Conservation (phyloP, 2,113 vertebrate genomes). For the Paedocypris sp. region DNA sequence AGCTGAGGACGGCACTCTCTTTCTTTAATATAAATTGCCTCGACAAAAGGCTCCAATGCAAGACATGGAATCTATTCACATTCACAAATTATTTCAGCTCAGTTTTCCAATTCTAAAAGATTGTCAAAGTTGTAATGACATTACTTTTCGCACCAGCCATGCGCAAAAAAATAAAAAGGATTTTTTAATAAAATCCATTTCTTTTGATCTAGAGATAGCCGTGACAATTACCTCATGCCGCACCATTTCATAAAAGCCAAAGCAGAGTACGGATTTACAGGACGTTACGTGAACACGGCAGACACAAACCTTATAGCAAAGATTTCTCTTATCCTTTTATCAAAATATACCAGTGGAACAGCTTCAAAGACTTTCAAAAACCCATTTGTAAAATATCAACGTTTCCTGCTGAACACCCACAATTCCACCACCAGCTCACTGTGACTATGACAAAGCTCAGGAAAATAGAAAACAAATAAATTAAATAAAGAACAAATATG, state of each 20-base stretch:
- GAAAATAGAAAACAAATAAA: not conserved
- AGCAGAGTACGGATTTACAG: too few relatives aligned
- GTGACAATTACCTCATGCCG: constrained; percentile 19
- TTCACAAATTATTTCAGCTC: constrained; percentile 28
- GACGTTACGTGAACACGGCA: not conserved
- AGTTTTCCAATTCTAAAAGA: constrained; percentile 26
- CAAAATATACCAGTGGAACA: not conserved
- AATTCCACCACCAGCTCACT: not conserved
- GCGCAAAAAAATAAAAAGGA: constrained; percentile 23
- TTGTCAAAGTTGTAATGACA: constrained; percentile 23
- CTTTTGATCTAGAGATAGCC: constrained; percentile 5
- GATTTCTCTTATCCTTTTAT: too few relatives aligned
- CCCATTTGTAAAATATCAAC: not conserved
- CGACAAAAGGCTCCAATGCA: not conserved
- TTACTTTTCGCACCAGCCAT: not conserved
- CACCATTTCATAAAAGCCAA: constrained; percentile 1
- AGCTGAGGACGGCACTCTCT: not conserved
- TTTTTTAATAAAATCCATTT: constrained; percentile 31
- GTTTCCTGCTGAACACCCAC: too few relatives aligned
- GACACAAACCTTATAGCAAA: too few relatives aligned
- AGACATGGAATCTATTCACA: not conserved
- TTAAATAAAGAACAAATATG: constrained; percentile 20
- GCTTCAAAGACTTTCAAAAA: constrained; percentile 1
- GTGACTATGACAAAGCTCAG: constrained; percentile 9
- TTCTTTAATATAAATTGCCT: constrained; percentile 12